Conservation (phyloP, 2,113 vertebrate genomes). For the Microtus ochrogaster region DNA sequence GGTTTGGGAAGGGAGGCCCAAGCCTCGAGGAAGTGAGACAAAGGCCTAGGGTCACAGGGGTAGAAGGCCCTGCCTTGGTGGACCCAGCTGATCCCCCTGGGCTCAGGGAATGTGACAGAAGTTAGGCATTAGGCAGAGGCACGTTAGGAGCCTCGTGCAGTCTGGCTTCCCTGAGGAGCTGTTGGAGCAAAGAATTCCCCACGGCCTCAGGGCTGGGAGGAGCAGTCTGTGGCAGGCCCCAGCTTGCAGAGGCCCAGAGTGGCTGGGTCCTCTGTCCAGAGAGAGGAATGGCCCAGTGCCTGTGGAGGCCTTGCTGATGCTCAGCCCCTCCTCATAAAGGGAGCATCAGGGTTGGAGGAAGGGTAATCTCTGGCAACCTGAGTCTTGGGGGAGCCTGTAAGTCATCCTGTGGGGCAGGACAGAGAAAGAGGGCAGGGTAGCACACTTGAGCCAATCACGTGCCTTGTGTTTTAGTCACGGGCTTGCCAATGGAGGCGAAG, state of each 20-base stretch:
- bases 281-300: neutral
- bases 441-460: neutral
- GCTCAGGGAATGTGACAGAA: conserved; percentile 79
- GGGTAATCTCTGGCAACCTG: neutral
- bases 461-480: neutral
- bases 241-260: conserved; percentile 63
- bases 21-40: neutral
- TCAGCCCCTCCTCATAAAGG: neutral
- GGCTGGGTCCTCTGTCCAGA: conserved; percentile 49
- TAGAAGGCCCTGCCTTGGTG: neutral
- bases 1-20: neutral
- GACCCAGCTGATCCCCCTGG: conserved; percentile 71
- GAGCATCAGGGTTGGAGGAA: neutral
- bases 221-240: conserved; percentile 68
- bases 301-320: neutral
- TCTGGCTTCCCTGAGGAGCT: conserved; percentile 79
- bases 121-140: conserved; percentile 68
- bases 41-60: conserved; percentile 29
- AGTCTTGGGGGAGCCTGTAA: neutral
- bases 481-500: neutral
- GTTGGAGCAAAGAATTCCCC: conserved; percentile 81
- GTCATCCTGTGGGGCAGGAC: neutral
- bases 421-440: neutral
- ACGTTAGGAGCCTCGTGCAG: conserved; percentile 66
- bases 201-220: conserved; percentile 78